phyloP scores from a whole-genome alignment of 1,140 invertebrate species.

The Brachionus asplanchnoidis region DNA sequence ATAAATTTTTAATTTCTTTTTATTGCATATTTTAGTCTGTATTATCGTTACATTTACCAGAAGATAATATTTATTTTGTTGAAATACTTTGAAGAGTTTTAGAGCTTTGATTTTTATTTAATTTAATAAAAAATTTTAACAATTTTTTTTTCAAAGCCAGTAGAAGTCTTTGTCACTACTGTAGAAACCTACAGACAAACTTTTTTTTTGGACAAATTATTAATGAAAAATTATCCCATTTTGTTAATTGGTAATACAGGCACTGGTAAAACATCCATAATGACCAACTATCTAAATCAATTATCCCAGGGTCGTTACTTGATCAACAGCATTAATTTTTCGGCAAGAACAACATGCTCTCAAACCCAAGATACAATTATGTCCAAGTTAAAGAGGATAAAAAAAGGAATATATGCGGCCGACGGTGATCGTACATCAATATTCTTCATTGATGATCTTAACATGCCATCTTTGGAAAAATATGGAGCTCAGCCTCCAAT shows the following conservation, averaged over 20 bases:
- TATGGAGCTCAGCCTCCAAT: conserved; percentile 57
- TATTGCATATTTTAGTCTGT: too few species aligned
- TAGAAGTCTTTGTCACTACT: neutral
- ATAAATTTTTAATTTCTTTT: too few species aligned
- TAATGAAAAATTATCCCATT: conserved; percentile 48
- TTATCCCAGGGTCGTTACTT: conserved; percentile 54
- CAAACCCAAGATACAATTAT: conserved; percentile 57
- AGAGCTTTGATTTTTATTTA: neutral
- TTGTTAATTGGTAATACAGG: conserved; percentile 54
- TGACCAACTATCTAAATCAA: conserved; percentile 52
- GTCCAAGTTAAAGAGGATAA: conserved; percentile 51
- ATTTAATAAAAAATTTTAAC: neutral
- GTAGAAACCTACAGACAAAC: conserved; percentile 53
- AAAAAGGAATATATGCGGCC: conserved; percentile 54
- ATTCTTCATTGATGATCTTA: conserved; percentile 57
- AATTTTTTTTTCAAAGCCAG: neutral
- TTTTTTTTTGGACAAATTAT: conserved; percentile 51
- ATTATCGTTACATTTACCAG: too few species aligned
- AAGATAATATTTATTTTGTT: too few species aligned
- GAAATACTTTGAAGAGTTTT: neutral
- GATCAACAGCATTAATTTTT: conserved; percentile 56
- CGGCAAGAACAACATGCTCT: conserved; percentile 56
- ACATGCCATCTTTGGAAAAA: conserved; percentile 57
- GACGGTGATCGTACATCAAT: conserved; percentile 50
- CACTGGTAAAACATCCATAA: conserved; percentile 56